phyloP scores from a whole-genome alignment of 2,888 invertebrate species.

The Sycophila texana region DNA sequence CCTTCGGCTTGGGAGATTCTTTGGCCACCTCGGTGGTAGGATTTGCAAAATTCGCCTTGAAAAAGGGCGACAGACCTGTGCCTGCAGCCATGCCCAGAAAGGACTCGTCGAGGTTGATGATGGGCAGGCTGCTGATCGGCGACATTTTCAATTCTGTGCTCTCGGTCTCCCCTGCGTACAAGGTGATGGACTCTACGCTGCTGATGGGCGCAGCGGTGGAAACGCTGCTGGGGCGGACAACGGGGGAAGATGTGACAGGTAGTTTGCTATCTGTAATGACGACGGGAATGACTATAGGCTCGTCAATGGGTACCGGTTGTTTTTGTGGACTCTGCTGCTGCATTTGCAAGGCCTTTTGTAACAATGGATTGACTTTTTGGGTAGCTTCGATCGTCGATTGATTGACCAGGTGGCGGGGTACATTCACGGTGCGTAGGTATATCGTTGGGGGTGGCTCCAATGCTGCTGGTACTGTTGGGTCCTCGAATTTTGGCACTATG shows the following conservation, averaged over 20 bases:
- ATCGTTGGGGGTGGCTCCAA: slow-evolving; percentile 40
- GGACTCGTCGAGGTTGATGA: slow-evolving; percentile 66
- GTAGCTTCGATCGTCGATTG: slow-evolving; percentile 34
- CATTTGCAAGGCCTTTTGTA: slow-evolving; percentile 21
- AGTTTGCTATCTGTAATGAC: slow-evolving; percentile 20
- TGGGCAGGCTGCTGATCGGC: slow-evolving; percentile 60
- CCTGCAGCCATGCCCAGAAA: slow-evolving; percentile 60
- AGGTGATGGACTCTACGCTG: slow-evolving; percentile 66
- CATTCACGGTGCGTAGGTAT: slow-evolving; percentile 61
- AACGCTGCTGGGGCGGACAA: background rate
- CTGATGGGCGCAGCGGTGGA: too few species aligned
- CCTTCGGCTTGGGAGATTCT: background rate
- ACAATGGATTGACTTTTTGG: background rate
- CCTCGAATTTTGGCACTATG: slow-evolving; percentile 65
- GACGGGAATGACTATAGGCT: slow-evolving; percentile 25
- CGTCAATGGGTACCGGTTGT: background rate
- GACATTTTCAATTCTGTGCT: slow-evolving; percentile 62
- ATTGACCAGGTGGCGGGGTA: slow-evolving; percentile 54
- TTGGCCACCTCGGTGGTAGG: background rate
- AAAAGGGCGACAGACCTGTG: slow-evolving; percentile 68
- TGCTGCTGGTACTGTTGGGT: background rate
- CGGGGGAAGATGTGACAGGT: background rate
- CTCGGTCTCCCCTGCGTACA: slow-evolving; percentile 66
- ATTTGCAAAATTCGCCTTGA: slow-evolving; percentile 61
- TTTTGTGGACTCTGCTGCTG: slow-evolving; percentile 3